These are phyloP conservation scores for Lithosia quadra DNA, from an alignment of 2,888 invertebrate genomes.

Conservation along the genomic window DNA sequence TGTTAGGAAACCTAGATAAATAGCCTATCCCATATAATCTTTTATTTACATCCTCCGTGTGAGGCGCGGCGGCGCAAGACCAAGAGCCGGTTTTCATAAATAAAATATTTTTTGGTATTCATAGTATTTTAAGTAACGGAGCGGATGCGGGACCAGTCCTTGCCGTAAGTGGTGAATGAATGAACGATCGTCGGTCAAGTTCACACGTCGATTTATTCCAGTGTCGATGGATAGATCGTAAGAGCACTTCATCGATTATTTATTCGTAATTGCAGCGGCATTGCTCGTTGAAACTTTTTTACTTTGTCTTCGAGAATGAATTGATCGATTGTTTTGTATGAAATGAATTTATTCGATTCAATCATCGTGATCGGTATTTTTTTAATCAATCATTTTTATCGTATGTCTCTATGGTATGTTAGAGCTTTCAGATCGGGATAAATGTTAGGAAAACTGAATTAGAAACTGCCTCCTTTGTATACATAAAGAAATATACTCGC, in stretches of 20 bases:
- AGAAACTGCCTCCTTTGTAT: too few relatives aligned
- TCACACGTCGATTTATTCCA: constrained; percentile 54
- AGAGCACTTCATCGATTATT: constrained; percentile 39
- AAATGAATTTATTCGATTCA: constrained; percentile 23
- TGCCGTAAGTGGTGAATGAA: constrained; percentile 56
- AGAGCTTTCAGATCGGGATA: background rate
- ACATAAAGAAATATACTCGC: too few relatives aligned
- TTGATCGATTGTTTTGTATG: constrained; percentile 24
- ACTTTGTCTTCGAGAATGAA: constrained; percentile 22
- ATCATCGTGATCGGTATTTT: constrained; percentile 8
- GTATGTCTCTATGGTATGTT: background rate
- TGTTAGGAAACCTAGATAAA: constrained; percentile 21
- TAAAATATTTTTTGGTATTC: constrained; percentile 54
- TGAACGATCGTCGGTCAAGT: constrained; percentile 59
- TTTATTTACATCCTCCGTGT: constrained; percentile 41
- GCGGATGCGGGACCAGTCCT: constrained; percentile 65
- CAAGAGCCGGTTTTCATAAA: constrained; percentile 49
- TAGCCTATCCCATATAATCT: constrained; percentile 25
- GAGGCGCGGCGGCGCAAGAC: constrained; percentile 30
- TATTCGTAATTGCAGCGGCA: constrained; percentile 29
- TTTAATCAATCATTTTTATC: constrained; percentile 6
- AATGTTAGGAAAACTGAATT: background rate
- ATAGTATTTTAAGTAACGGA: constrained; percentile 63
- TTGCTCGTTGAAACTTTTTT: constrained; percentile 37
- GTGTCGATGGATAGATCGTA: constrained; percentile 34